Evolutionary conservation across 2,113 vertebrate genomes (phyloP), one percentile per base, ranked within the genome.

Genomic region (Poeciliopsis prolifica): DNA sequence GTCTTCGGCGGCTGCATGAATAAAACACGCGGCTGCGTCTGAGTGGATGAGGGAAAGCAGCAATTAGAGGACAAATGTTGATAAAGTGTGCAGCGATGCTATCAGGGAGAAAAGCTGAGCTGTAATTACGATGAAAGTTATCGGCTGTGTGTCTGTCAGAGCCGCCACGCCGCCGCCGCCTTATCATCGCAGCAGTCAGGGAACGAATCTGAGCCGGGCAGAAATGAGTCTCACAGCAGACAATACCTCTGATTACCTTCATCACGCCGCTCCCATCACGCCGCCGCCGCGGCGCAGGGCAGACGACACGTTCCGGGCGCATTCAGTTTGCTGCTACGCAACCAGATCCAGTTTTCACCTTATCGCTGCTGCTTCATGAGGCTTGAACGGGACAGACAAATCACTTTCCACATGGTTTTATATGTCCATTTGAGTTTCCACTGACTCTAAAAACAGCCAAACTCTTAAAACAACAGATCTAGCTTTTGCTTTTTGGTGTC

Each of bases 291-390:
- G 28, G 70, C 51, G 28, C 70, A 42, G 63, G 65, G 72, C 35
- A 77, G 68, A 75, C 48, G 66, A 69, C 4, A 68, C 8, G 1
- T 71, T 37, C 58, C 69, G 61, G 68, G 63, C 67, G 31, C 75
- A 44, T 83, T 86, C 77, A 58, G 67, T 72, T 72, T 68, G 76
- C 86, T 83, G 81, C 78, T 72, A 85, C 84, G 79, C 86, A 89
- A 79, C 81, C 68, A 37, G 64, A 75, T 68, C 68, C 51, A 17
- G 15, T 51, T 44, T 68, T 77, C 51, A 48, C 30, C 33, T 61
- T 70, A 65, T 70, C 40, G 58, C 10, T 29, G 10, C 40, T 35
- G 58, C 78, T 83, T 78, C 48, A 65, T 17, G 35, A 73, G 26
- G 58, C n/a, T 7, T 37, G 11, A 37, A 37, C 35, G 35, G 10